Conservation (phyloP, 2,888 invertebrate species). For the Epicampocera succincta region DNA sequence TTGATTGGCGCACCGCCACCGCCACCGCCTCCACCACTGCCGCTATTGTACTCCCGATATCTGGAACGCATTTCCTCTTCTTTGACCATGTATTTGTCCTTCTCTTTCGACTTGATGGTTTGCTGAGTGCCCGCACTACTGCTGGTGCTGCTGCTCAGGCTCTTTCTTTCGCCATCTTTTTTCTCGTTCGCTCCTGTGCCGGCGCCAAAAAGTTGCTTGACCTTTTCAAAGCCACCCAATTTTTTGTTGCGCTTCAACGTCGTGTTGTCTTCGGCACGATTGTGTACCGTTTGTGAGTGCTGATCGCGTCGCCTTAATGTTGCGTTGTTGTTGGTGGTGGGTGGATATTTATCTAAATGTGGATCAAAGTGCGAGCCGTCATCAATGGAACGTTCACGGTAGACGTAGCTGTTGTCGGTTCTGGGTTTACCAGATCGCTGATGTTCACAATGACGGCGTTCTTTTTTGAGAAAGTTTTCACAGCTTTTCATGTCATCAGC, state of each 20-base stretch:
- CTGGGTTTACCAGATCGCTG: conserved; percentile 81
- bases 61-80: conserved; percentile 84
- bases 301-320: conserved; percentile 74
- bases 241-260: conserved; percentile 84
- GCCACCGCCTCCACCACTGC: conserved; percentile 48
- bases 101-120: conserved; percentile 71
- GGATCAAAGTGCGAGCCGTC: conserved; percentile 87
- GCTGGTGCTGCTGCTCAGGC: conserved; percentile 79
- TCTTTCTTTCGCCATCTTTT: conserved; percentile 73
- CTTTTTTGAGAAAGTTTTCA: conserved; percentile 87
- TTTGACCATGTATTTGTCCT: conserved; percentile 82
- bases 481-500: conserved; percentile 88
- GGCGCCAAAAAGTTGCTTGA: conserved; percentile 89
- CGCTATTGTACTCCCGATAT: conserved; percentile 84
- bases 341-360: conserved; percentile 84
- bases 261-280: conserved; percentile 30
- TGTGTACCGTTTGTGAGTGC: conserved; percentile 71
- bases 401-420: conserved; percentile 83
- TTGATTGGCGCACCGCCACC: conserved; percentile 26
- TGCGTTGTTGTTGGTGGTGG: conserved; percentile 78
- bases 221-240: conserved; percentile 88
- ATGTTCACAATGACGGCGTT: conserved; percentile 88
- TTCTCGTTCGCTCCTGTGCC: conserved; percentile 73
- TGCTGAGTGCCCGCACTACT: conserved; percentile 77
- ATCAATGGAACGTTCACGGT: conserved; percentile 85